Percentiles rank a stretch among this genome's conserved stretches.
Conservation (phyloP, 1,140 invertebrate genomes). For the Drosophila bipectinata region DNA sequence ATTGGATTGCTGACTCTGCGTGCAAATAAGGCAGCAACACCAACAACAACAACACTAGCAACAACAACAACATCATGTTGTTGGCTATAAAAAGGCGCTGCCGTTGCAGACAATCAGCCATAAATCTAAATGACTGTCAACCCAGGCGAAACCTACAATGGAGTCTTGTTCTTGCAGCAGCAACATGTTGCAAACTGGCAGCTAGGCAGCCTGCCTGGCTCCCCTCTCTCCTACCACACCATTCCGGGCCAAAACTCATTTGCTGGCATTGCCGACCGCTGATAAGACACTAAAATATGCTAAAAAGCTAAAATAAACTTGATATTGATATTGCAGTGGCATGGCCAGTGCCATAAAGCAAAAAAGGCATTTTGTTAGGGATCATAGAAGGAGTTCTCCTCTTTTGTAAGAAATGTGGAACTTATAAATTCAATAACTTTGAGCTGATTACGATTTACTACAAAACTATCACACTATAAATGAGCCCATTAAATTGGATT, state of each 20-base stretch:
- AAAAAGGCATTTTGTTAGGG: constrained; percentile 61
- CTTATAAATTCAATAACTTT: background rate
- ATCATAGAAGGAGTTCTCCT: constrained; percentile 16
- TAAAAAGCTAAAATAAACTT: constrained; percentile 73
- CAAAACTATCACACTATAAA: background rate
- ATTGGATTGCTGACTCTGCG: constrained; percentile 56
- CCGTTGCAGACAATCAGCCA: constrained; percentile 78
- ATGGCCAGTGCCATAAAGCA: constrained; percentile 71
- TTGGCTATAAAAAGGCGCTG: constrained; percentile 72
- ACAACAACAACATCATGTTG: constrained; percentile 28
- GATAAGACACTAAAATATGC: constrained; percentile 79
- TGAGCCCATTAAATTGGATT: constrained; percentile 6
- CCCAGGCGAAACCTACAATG: constrained; percentile 75
- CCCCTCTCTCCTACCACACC: background rate
- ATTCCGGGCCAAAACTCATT: constrained; percentile 58
- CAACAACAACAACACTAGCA: constrained; percentile 28
- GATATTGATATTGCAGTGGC: constrained; percentile 72
- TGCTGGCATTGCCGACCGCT: constrained; percentile 61
- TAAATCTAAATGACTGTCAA: constrained; percentile 83
- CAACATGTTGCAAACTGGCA: constrained; percentile 68
- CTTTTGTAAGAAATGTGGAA: too few relatives aligned
- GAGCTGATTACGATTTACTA: background rate
- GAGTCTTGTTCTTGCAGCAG: constrained; percentile 59
- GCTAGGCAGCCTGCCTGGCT: background rate
- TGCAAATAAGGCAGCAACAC: constrained; percentile 55